A percentile compares a stretch with the other conserved stretches of the same genome.
Conservation (phyloP, 2,888 invertebrate genomes). For the Entomobrya proxima region DNA sequence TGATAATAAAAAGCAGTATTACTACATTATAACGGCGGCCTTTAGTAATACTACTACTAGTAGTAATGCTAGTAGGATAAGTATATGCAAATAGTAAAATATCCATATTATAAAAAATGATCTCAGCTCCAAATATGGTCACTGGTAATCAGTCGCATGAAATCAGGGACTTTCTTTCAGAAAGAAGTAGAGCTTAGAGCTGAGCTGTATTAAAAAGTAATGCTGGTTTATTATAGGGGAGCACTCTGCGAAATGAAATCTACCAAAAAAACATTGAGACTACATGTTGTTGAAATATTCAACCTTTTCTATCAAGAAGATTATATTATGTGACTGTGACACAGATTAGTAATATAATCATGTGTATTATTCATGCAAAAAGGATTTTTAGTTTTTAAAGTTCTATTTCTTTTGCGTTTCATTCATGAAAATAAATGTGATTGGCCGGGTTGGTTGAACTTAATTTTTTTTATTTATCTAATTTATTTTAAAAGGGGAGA, state of each 20-base stretch:
- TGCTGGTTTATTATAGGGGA: neutral
- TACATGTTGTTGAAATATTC: too few species aligned
- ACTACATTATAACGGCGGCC: neutral
- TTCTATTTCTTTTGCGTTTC: neutral
- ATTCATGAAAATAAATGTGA: constrained; percentile 10
- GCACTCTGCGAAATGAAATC: neutral
- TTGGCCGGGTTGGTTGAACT: neutral
- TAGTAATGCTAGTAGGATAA: neutral
- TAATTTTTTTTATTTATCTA: constrained; percentile 15
- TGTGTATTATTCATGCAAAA: neutral
- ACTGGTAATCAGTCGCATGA: constrained; percentile 43
- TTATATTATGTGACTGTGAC: neutral
- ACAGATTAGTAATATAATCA: neutral
- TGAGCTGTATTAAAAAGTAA: neutral
- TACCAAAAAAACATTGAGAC: too few species aligned
- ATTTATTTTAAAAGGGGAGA: constrained; percentile 12
- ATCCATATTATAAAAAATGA: constrained; percentile 34
- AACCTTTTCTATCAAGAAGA: too few species aligned
- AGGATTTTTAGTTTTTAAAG: neutral
- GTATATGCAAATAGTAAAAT: neutral
- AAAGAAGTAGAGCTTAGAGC: neutral
- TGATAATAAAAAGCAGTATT: neutral
- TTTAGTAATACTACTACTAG: neutral
- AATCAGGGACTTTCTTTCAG: constrained; percentile 46
- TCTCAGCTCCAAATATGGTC: constrained; percentile 48